Base-by-base conservation (phyloP, 2,797 vertebrate species). In the Sylvia borin region DNA sequence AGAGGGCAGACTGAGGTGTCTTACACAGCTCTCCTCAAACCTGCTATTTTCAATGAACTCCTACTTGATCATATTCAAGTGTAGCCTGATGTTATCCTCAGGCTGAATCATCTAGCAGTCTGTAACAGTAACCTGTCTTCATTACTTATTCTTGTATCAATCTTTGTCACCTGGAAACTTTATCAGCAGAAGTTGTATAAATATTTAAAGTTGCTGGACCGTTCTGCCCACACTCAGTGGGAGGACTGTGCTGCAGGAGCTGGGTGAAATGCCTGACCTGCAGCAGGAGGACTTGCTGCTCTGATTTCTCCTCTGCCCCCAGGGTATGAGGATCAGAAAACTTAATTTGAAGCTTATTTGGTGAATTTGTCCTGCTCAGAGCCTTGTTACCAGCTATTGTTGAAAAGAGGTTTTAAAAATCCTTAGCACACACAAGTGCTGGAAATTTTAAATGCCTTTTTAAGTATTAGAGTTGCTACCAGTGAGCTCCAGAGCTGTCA, bases 161-260 rank as follows among this genome's bases (percentile, higher is more conserved):
- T 97, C 92, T 95, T 97, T 95, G 93, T 94, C 96, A 75, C 64
- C 55, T 81, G 88, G 96, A 94, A 95, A 97, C 88, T 93, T 88
- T 75, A 95, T 84, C 93, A 82, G 92, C 77, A 88, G 60, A 81
- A 90, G 77, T 60, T 80, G 48, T 61, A 92, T 96, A 92, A 96
- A 95, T 96, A 94, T 95, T 96, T 96, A 88, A 95, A 29, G 3
- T 10, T 47, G 45, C 72, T 74, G 87, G 68, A 77, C 82, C 3
- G 0, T 71, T 92, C 45, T 91, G 42, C 65, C 29, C 54, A 42
- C 48, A 8, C 48, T 65, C 48, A 13, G 36, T 27, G 10, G 54
- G 42, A 80, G 72, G 34, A 1, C 21, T 60, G 22, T 67, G 57
- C 82, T 76, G 61, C 7, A 8, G 78, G 54, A 77, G 24, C 55